These are phyloP conservation scores for Calliopum simillimum DNA, from an alignment of 2,888 invertebrate genomes.

Conservation along the genomic window DNA sequence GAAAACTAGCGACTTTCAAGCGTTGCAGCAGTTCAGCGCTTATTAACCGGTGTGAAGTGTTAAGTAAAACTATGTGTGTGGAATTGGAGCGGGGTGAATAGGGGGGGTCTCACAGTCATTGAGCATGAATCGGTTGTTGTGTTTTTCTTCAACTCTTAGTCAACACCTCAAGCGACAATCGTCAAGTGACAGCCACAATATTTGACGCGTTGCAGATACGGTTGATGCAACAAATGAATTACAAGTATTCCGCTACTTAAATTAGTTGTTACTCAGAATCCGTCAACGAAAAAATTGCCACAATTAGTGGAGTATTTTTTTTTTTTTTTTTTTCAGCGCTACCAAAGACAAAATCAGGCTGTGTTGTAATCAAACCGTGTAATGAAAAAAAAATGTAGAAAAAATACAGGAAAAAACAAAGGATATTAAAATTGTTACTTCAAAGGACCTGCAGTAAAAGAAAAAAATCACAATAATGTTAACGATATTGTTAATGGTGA, in stretches of 20 bases:
- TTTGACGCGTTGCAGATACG: constrained; percentile 15
- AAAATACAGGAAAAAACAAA: constrained; percentile 52
- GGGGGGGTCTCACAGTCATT: not conserved
- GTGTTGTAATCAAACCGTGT: constrained; percentile 3
- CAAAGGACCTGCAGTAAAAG: constrained; percentile 51
- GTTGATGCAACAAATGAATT: constrained; percentile 6
- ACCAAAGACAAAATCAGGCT: not conserved
- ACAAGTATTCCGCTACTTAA: not conserved
- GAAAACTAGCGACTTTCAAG: constrained; percentile 22
- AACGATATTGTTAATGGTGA: constrained; percentile 50
- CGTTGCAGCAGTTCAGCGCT: constrained; percentile 29
- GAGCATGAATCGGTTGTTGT: constrained; percentile 2
- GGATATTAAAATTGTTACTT: constrained; percentile 58
- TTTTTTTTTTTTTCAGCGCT: no score
- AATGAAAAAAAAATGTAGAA: constrained; percentile 19
- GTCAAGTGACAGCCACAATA: constrained; percentile 14
- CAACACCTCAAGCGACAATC: not conserved
- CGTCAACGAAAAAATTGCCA: not conserved
- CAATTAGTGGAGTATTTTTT: not conserved
- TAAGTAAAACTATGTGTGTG: constrained; percentile 1
- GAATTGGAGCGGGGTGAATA: not conserved
- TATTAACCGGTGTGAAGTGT: constrained; percentile 27
- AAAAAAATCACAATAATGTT: constrained; percentile 53
- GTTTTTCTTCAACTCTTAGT: not conserved
- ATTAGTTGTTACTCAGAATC: not conserved